Conservation (phyloP, 2,113 vertebrate species). For the Strix uralensis region DNA sequence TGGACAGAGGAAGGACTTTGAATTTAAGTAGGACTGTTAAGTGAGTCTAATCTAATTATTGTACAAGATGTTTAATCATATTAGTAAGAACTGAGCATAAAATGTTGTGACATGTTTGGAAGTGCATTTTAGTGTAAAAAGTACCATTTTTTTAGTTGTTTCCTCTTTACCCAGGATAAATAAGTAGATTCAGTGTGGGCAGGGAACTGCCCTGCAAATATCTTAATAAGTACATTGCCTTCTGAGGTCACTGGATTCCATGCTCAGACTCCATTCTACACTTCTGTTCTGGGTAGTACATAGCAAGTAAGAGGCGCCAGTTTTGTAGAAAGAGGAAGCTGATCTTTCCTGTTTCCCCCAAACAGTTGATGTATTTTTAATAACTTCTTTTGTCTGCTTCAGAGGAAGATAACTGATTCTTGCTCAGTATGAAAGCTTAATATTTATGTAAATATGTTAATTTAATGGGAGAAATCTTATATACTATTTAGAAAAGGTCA, state of each 20-base stretch:
- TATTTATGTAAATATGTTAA: slow-evolving; percentile 39
- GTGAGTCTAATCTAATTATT: slow-evolving; percentile 54
- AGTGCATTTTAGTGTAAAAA: not conserved
- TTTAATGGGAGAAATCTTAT: not conserved
- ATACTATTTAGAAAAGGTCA: slow-evolving; percentile 24
- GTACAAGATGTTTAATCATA: slow-evolving; percentile 44
- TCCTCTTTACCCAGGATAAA: not conserved
- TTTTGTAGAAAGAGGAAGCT: not conserved
- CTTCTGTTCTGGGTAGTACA: not conserved
- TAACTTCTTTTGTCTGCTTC: not conserved
- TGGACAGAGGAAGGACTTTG: slow-evolving; percentile 29
- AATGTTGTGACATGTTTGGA: not conserved
- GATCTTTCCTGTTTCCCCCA: not conserved
- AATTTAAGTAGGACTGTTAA: slow-evolving; percentile 37
- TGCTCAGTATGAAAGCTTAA: not conserved
- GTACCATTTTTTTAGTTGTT: not conserved
- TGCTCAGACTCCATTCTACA: not conserved
- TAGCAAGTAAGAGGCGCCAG: not conserved
- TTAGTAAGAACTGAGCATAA: slow-evolving; percentile 10
- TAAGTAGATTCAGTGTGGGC: not conserved
- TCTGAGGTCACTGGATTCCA: not conserved
- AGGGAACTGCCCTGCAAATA: not conserved
- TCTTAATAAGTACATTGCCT: fast-evolving
- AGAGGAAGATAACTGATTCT: not conserved
- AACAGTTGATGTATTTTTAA: not conserved